Percentiles rank a stretch among this genome's conserved stretches.
phyloP scores from a whole-genome alignment of 2,888 invertebrate genomes.

The Tachina lurida region DNA sequence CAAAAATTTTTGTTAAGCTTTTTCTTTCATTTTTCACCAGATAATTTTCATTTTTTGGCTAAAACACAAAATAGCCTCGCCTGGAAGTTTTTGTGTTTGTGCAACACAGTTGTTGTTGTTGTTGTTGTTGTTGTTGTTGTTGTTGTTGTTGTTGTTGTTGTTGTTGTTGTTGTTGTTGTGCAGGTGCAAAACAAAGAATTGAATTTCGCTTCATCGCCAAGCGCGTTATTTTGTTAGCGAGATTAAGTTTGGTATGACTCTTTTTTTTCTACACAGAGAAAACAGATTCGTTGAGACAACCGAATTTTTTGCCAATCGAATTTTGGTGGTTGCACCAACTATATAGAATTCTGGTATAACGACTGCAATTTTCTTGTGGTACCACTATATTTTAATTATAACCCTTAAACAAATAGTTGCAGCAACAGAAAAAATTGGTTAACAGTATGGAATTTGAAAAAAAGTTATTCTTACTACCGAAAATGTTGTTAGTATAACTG shows the following conservation, averaged over 20 bases:
- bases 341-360: too few species aligned
- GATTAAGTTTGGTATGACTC: not conserved
- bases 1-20: slow-evolving; percentile 32
- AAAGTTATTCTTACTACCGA: too few species aligned
- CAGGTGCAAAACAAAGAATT: slow-evolving; percentile 5
- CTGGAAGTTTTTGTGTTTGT: not conserved
- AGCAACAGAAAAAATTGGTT: too few species aligned
- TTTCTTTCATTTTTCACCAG: not conserved
- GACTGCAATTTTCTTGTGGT: too few species aligned
- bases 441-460: too few species aligned
- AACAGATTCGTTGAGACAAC: too few species aligned
- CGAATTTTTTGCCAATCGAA: too few species aligned
- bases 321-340: too few species aligned
- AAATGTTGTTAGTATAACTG: too few species aligned
- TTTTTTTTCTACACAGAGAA: too few species aligned
- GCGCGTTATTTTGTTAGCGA: not conserved
- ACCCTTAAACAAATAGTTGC: too few species aligned
- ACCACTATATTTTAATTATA: too few species aligned
- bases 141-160: not conserved
- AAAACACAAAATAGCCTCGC: not conserved
- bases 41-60: not conserved
- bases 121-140: not conserved
- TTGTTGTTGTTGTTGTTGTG: not conserved
- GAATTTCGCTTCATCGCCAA: slow-evolving; percentile 22
- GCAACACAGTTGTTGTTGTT: not conserved